These are phyloP conservation scores for Haliclona indistincta DNA, from an alignment of 37 sponge, comb jelly and placozoan species.

Conservation along the genomic window DNA sequence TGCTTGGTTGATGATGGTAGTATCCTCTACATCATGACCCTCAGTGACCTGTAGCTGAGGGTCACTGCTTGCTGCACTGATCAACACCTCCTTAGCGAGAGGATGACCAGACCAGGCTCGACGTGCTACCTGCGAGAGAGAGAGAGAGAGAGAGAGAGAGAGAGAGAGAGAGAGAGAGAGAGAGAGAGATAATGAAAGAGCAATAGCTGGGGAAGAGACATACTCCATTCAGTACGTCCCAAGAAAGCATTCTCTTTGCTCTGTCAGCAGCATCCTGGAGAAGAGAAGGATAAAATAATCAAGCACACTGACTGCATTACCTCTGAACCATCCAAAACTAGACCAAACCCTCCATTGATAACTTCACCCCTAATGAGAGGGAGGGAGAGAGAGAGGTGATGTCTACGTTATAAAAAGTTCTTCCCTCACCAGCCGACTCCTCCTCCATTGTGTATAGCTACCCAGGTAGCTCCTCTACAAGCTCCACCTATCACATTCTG, in stretches of 20 bases:
- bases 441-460: constrained; percentile 99
- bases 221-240: constrained; percentile 98
- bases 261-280: constrained; percentile 81
- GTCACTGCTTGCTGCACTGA: constrained; percentile 56
- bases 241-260: constrained; percentile 81
- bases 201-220: not conserved
- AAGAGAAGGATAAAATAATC: not conserved
- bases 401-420: not conserved
- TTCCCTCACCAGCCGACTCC: constrained; percentile 94
- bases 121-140: constrained; percentile 57
- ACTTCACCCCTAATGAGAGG: constrained; percentile 83
- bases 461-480: constrained; percentile 96
- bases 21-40: constrained; percentile 59
- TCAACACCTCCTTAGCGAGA: constrained; percentile 68
- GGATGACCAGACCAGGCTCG: constrained; percentile 94
- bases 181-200: not conserved
- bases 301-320: constrained; percentile 23
- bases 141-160: not conserved
- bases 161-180: not conserved
- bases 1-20: constrained; percentile 42
- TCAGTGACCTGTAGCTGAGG: constrained; percentile 72
- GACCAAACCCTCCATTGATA: constrained; percentile 98
- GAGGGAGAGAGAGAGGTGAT: too few relatives aligned
- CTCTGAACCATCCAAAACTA: constrained; percentile 92
- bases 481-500: constrained; percentile 98